phyloP scores from a whole-genome alignment of 2,888 invertebrate genomes.

The Campoletis raptor region DNA sequence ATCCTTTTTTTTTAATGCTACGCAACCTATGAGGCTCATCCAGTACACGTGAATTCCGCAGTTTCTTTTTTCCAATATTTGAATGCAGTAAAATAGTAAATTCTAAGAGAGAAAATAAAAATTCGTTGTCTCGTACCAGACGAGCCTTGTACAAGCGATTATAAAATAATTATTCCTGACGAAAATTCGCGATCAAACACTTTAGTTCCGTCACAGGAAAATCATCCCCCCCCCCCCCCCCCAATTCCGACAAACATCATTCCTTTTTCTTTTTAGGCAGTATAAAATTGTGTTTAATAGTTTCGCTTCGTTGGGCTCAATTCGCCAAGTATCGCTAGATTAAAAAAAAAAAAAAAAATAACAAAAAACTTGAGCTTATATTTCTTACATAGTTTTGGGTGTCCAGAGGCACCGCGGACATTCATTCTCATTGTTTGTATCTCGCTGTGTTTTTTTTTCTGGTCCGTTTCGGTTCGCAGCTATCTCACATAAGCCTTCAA shows the following conservation, averaged over 20 bases:
- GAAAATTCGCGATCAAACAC: conserved; percentile 30
- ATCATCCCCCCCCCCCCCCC: conserved; percentile 1
- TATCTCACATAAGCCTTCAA: conserved; percentile 45
- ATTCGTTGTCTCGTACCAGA: neutral
- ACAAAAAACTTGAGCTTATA: conserved; percentile 58
- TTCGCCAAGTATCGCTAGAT: conserved; percentile 26
- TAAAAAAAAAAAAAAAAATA: conserved; percentile 36
- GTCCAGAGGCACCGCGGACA: conserved; percentile 47
- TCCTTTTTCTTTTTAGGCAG: conserved; percentile 58
- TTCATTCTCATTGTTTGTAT: conserved; percentile 41
- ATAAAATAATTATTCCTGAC: conserved; percentile 1
- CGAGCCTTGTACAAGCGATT: conserved; percentile 16
- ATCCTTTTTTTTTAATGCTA: neutral
- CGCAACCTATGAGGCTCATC: neutral
- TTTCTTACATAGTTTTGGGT: conserved; percentile 43
- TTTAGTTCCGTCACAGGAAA: neutral
- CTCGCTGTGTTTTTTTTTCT: conserved; percentile 9
- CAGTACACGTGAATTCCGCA: neutral
- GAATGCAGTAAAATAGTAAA: neutral
- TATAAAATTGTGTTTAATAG: conserved; percentile 57
- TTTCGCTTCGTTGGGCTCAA: conserved; percentile 43
- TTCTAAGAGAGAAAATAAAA: neutral
- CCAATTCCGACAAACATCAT: neutral
- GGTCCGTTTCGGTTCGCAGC: conserved; percentile 5
- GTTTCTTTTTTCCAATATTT: neutral